Percentiles rank a stretch among this genome's conserved stretches.
Evolutionary conservation across 2,888 invertebrate species (phyloP).

Genomic region (Andrena minutula): DNA sequence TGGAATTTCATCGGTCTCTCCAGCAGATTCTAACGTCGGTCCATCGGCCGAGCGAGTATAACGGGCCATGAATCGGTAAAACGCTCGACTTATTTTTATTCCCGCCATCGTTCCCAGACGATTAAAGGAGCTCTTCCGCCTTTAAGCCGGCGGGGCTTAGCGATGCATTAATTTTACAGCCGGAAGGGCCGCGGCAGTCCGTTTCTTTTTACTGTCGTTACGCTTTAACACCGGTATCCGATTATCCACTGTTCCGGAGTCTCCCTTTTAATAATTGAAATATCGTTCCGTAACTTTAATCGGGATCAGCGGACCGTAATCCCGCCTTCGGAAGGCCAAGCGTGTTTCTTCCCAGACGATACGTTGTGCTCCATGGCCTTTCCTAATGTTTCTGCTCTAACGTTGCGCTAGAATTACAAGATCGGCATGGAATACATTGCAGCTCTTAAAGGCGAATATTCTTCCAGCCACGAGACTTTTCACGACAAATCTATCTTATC

Average conservation of each 20-base stretch:
- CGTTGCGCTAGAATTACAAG: not conserved
- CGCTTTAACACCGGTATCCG: slow-evolving; percentile 23
- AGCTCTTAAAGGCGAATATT: not conserved
- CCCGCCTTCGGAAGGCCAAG: not conserved
- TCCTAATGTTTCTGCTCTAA: not conserved
- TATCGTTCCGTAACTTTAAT: slow-evolving; percentile 16
- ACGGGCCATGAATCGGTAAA: slow-evolving; percentile 19
- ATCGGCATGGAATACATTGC: not conserved
- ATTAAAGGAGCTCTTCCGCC: slow-evolving; percentile 38
- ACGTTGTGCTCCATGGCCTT: not conserved
- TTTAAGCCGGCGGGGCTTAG: slow-evolving; percentile 36
- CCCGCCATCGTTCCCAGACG: not conserved
- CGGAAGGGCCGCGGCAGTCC: not conserved
- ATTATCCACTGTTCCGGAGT: slow-evolving; percentile 8
- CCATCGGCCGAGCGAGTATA: not conserved
- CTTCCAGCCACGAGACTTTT: no score
- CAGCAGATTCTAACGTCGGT: slow-evolving; percentile 1
- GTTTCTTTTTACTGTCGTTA: slow-evolving; percentile 12
- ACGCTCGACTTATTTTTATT: slow-evolving; percentile 35
- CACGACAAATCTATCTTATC: no score
- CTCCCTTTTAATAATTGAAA: slow-evolving; percentile 18
- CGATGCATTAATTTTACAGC: slow-evolving; percentile 36
- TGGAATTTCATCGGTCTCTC: slow-evolving; percentile 8
- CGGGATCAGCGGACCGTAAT: slow-evolving; percentile 9
- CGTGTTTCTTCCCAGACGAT: not conserved